Evolutionary conservation across 1,140 invertebrate species (phyloP).

Genomic region (Trichonephila clavata): DNA sequence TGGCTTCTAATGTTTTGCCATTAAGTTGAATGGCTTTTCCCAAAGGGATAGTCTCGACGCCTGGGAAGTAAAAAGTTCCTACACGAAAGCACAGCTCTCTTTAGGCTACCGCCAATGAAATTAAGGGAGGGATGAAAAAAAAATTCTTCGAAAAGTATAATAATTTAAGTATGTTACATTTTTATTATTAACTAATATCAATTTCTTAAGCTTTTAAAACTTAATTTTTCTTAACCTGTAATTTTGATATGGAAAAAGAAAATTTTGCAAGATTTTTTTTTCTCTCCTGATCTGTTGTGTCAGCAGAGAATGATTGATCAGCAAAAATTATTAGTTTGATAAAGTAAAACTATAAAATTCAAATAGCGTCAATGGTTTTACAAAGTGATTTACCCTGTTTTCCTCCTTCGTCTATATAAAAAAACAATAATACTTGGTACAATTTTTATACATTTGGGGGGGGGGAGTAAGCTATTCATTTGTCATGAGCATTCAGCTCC

Average conservation of each 20-base stretch:
- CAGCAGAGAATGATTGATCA: too few relatives aligned
- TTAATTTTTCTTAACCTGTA: background rate
- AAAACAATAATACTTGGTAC: too few relatives aligned
- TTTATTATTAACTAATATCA: conserved; percentile 25
- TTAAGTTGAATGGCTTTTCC: conserved; percentile 66
- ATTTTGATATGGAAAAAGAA: background rate
- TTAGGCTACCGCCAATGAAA: background rate
- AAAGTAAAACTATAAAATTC: too few relatives aligned
- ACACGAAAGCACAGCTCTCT: background rate
- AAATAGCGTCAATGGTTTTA: too few relatives aligned
- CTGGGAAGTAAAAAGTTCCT: conserved; percentile 15
- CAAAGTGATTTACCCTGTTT: too few relatives aligned
- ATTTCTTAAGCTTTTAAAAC: conserved; percentile 24
- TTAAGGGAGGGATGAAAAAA: background rate
- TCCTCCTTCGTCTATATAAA: too few relatives aligned
- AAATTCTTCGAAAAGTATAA: background rate
- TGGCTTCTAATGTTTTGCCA: conserved; percentile 75
- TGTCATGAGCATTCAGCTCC: too few relatives aligned
- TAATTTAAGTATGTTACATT: background rate
- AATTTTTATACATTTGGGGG: too few relatives aligned
- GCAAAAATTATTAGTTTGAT: too few relatives aligned
- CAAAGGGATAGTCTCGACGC: conserved; percentile 35
- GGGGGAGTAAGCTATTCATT: too few relatives aligned
- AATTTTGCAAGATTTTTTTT: background rate
- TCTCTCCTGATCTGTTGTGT: too few relatives aligned